Evolutionary conservation across 2,113 vertebrate species (phyloP), one percentile per base, ranked within the genome.

Genomic region (Pholis gunnellus): DNA sequence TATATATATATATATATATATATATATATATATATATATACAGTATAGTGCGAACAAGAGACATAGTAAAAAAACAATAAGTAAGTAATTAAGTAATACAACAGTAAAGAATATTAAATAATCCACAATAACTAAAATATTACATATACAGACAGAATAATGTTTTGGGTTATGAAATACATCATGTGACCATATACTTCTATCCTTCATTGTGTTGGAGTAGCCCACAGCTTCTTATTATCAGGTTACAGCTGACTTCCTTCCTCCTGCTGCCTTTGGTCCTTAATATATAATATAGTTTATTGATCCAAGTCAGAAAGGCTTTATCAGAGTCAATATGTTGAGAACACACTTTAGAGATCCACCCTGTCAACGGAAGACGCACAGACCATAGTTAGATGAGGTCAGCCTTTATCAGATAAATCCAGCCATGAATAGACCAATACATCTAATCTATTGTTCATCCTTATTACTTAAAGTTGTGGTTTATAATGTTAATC

Each of bases 301-400:
- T 57, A 81, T 73, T 31, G 17, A 82, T 71, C 40, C 46, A 76
- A 44, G 44, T 54, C 9, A 70, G n/a, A 2, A 50, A 69, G 54
- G 20, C 8, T 73, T 38, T 59, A 40, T 46, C 40, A 29, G 25
- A 64, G 61, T 0, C 18, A 64, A 11, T 64, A 64, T 64, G 61
- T 38, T 10, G 11, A 65, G 9, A 42, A 66, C 36, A 14, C 36
- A 65, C 20, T 38, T 38, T 9, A 42, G 1, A 29, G 25, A 67
- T 46, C 14, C 14, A 25, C 40, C n/a, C 14, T 50, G 66, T 7
- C 10, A 54, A 54, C 54, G n/a, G n/a, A 22, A 31, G 31, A 31
- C 31, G 3, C 31, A 56, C 50, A 17, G 31, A 14, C 6, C 4
- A 25, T 3, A 63, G 60, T 64, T n/a, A 22, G 10, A 42, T n/a